Evolutionary conservation across 2,797 vertebrate genomes (phyloP).

Genomic region (Sebastes trivittatus): DNA sequence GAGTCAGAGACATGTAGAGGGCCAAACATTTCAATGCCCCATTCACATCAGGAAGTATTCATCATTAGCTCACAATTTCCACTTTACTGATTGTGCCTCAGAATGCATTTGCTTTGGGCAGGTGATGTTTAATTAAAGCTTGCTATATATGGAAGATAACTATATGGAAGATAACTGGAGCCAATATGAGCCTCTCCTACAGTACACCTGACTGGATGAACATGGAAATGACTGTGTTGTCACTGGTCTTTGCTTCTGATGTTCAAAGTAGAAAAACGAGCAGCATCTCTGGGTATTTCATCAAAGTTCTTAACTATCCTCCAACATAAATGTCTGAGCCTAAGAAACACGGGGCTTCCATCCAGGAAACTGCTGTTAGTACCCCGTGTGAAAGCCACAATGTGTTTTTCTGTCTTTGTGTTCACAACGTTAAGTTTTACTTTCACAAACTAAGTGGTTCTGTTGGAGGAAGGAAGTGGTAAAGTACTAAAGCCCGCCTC

Average conservation of each 20-base stretch:
- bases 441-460: too few species aligned
- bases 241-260: neutral
- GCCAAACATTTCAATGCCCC: neutral
- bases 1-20: neutral
- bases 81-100: neutral
- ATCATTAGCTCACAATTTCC: neutral
- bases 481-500: too few species aligned
- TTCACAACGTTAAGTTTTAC: too few species aligned
- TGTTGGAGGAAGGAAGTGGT: too few species aligned
- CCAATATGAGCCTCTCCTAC: neutral
- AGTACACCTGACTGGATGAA: neutral
- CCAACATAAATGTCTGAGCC: neutral
- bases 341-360: neutral
- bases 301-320: neutral
- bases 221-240: neutral
- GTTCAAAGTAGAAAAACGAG: neutral
- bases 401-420: too few species aligned
- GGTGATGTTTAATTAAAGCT: neutral
- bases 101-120: neutral
- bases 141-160: neutral
- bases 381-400: too few species aligned
- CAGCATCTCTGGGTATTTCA: neutral
- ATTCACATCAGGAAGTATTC: neutral
- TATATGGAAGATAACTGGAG: neutral
- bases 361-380: neutral